Evolutionary conservation across 2,888 invertebrate genomes (phyloP), one percentile per base, ranked within the genome.

Genomic region (Hipparchia sbordonii): DNA sequence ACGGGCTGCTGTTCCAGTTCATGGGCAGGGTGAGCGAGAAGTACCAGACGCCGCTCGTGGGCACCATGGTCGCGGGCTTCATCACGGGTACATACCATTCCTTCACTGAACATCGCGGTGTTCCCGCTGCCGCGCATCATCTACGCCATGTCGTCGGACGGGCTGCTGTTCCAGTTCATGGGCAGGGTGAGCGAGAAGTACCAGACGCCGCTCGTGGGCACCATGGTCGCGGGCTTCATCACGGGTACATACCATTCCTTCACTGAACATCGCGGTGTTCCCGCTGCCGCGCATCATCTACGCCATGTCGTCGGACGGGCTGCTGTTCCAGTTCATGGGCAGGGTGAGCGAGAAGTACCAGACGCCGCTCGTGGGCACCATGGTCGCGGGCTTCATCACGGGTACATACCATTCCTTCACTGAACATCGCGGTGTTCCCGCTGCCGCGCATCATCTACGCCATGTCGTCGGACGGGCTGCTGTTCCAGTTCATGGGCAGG

Each of bases 381-480:
- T 97, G 71, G 83, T 97, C 9, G 96, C 97, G 1, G 97, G 97
- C 0, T 81, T 96, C 48, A 90, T 97, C 71, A 97, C 97, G 5
- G 39, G 39, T 39, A 39, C 3, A 5, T 5, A 5, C 39, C 39
- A 39, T 39, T 39, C 39, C 5, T 39, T 39, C 39, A 39, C 5
- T 2, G 39, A 39, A 39, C 39, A 39, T 39, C 3, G 96, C 97
- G 0, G 97, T 98, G 95, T 98, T 97, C 84, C 97, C 98, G 0
- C 89, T 98, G 61, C 98, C 98, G 0, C 95, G 98, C 76, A 96
- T 98, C 68, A 96, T 98, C 67, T 98, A 98, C 89, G 97, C 98
- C 46, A 98, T 98, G 98, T 96, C 98, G 0, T 94, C 95, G 9
- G 98, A 98, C 86, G 98, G 98, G 0, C 90, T 98, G 45, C 94